Percentiles rank a stretch among this genome's conserved stretches.
Conservation (phyloP, 2,888 invertebrate species). For the Cinara cedri region DNA sequence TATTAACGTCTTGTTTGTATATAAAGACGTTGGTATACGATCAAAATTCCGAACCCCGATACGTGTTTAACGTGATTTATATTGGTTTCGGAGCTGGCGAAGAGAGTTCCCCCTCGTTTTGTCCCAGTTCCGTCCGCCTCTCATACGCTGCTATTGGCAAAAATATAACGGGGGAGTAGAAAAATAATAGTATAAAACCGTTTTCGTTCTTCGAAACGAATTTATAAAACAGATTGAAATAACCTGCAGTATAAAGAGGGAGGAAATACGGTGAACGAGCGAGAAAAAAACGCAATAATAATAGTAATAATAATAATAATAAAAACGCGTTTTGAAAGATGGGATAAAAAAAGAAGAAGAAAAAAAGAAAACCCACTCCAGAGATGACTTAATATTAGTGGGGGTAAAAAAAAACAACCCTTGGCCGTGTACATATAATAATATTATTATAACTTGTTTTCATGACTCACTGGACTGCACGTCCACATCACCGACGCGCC, state of each 20-base stretch:
- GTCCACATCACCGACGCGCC: slow-evolving; percentile 28
- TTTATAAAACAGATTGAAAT: slow-evolving; percentile 41
- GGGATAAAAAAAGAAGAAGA: too few species aligned
- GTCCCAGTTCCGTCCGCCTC: too few species aligned
- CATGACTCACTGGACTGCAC: slow-evolving; percentile 37
- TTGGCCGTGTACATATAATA: neutral
- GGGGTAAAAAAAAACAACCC: slow-evolving; percentile 1
- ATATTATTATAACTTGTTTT: slow-evolving; percentile 27
- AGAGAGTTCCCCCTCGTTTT: neutral
- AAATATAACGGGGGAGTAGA: neutral
- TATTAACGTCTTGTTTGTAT: neutral
- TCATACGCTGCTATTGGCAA: neutral
- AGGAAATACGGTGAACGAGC: neutral
- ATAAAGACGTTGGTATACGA: neutral
- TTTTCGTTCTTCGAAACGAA: slow-evolving; percentile 25
- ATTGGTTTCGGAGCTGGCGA: slow-evolving; percentile 11
- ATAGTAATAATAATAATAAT: slow-evolving; percentile 39
- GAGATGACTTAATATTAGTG: slow-evolving; percentile 21
- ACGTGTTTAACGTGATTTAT: slow-evolving; percentile 42
- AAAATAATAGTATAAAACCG: slow-evolving; percentile 11
- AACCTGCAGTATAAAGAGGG: neutral
- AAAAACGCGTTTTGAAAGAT: neutral
- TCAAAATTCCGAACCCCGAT: neutral
- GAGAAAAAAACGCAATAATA: slow-evolving; percentile 14
- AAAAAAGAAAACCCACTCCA: neutral